Evolutionary conservation across 92 coral and sea anemone species (phyloP), one percentile per base, ranked within the genome.

Genomic region (Phenganax stokvisi): DNA sequence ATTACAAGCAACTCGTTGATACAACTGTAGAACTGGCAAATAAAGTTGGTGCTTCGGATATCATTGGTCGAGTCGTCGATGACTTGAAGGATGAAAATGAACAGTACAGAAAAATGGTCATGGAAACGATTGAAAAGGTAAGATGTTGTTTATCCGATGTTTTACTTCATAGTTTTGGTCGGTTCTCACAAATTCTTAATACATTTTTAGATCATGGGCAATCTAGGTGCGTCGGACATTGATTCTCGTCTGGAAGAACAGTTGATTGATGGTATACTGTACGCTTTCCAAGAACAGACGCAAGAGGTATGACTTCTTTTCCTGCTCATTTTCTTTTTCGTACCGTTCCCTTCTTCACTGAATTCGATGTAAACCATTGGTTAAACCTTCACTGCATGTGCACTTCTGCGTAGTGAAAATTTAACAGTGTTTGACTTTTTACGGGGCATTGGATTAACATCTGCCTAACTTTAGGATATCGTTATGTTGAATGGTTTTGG

Each of bases 51-150:
- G 91, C 98, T 56, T 92, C 98, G 13, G 98, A 94, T 77, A 94
- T 94, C 59, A 88, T 94, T 75, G 91, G 91, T 83, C 91, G 98
- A 59, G 86, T 94, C 75, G 98, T 94, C 65, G 98, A 94, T 51
- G 98, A 94, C 78, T 87, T 94, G 86, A 94, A 94, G 82, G 98
- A 94, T 89, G 98, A 94, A 65, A 94, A 94, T 87, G 98, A 94
- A 81, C 98, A 94, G 77, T 94, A 94, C 96, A 87, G 98, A 85
- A 94, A 94, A 82, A 94, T 94, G 98, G 98, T 94, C 71, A 94
- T 94, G 98, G 98, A 94, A 70, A 94, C 98, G 11, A 94, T 94
- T 64, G 98, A 94, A 85, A 94, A 94, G 96, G 98, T 94, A 87
- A 12, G n/a, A 53, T 15, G 8, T 54, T n/a, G 63, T 47, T 57